A percentile compares a stretch with the other conserved stretches of the same genome.
Evolutionary conservation across 2,888 invertebrate genomes (phyloP).

Genomic region (Spialia ferax): DNA sequence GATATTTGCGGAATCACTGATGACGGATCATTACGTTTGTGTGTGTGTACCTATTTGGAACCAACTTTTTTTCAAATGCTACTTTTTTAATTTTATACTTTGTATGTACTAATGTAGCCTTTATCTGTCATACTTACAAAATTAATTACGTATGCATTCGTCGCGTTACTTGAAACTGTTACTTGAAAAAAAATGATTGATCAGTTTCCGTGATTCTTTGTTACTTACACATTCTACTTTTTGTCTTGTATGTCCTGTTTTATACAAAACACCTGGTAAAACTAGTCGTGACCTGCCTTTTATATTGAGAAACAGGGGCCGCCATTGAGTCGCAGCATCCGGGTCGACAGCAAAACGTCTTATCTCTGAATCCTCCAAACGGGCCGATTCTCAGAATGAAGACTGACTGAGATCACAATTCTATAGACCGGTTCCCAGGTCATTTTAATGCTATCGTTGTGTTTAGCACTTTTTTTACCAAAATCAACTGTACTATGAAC

Average conservation of each 20-base stretch:
- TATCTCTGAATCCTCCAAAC: constrained; percentile 58
- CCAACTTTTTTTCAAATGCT: neutral
- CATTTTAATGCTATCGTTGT: constrained; percentile 4
- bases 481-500: constrained; percentile 23
- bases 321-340: constrained; percentile 60
- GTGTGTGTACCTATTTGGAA: neutral
- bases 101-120: neutral
- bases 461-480: constrained; percentile 1
- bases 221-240: neutral
- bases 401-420: constrained; percentile 48
- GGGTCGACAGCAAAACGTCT: constrained; percentile 62
- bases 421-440: constrained; percentile 51
- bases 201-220: neutral
- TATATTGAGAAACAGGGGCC: constrained; percentile 45
- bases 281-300: constrained; percentile 61
- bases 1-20: constrained; percentile 41
- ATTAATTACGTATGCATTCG: neutral
- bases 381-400: constrained; percentile 56
- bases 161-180: neutral
- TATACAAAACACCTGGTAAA: constrained; percentile 25
- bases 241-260: constrained; percentile 33
- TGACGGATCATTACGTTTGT: constrained; percentile 9
- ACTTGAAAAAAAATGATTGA: neutral
- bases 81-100: neutral
- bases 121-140: neutral